Conservation (phyloP, 2,888 invertebrate genomes). For the Odontocolon sp. region DNA sequence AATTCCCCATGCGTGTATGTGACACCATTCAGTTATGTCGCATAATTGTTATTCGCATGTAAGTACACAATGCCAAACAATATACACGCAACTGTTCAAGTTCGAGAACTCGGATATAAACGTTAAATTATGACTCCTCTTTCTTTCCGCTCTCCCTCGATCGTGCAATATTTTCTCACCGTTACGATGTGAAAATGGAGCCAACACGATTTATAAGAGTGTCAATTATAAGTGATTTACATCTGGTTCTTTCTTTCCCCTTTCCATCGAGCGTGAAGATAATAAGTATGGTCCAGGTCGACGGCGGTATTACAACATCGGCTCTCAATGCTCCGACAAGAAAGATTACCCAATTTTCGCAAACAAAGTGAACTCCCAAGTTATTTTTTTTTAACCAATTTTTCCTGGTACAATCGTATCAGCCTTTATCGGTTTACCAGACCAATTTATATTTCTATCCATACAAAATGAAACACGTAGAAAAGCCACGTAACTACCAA, state of each 20-base stretch:
- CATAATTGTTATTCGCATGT: neutral
- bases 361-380: no score
- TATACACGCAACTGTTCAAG: neutral
- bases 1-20: no score
- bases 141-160: conserved; percentile 5
- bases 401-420: no score
- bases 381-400: no score
- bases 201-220: conserved; percentile 52
- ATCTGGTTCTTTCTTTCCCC: neutral
- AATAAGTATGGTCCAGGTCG: neutral
- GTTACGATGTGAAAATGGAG: conserved; percentile 54
- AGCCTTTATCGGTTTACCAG: no score
- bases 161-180: conserved; percentile 38
- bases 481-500: no score
- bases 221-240: conserved; percentile 62
- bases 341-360: conserved; percentile 1
- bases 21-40: neutral
- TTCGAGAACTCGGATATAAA: conserved; percentile 1
- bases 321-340: neutral
- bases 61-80: conserved; percentile 20
- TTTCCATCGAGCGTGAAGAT: conserved; percentile 13
- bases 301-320: neutral
- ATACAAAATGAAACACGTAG: no score
- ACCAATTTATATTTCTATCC: no score
- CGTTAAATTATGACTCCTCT: conserved; percentile 41